Evolutionary conservation across 2,888 invertebrate genomes (phyloP).

Genomic region (Notocelia uddmanniana): DNA sequence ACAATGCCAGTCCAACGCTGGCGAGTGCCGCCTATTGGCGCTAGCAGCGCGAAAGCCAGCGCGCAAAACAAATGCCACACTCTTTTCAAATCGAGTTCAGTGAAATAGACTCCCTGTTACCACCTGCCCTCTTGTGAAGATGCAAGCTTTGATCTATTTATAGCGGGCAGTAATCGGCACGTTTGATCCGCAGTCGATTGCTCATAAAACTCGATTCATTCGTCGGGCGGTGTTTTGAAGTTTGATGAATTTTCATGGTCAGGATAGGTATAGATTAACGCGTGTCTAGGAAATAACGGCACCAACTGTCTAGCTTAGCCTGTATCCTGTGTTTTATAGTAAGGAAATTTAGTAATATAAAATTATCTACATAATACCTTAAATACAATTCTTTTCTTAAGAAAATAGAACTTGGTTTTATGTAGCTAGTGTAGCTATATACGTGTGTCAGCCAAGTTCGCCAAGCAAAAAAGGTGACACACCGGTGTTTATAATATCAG

Average conservation of each 20-base stretch:
- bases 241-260: conserved; percentile 9
- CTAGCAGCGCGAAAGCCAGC: too few relatives aligned
- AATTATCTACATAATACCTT: background rate
- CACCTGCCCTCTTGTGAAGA: conserved; percentile 22
- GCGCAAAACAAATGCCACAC: too few relatives aligned
- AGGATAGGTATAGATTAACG: conserved; percentile 7
- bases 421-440: too few relatives aligned
- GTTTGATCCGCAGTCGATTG: conserved; percentile 68
- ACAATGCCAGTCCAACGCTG: too few relatives aligned
- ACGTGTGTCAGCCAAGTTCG: too few relatives aligned
- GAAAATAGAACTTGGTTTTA: too few relatives aligned
- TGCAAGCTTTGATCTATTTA: conserved; percentile 67
- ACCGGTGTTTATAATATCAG: too few relatives aligned
- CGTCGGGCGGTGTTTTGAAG: conserved; percentile 47
- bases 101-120: conserved; percentile 13
- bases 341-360: background rate
- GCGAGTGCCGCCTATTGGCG: too few relatives aligned
- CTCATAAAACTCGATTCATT: conserved; percentile 46
- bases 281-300: background rate
- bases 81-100: background rate
- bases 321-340: background rate
- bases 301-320: background rate
- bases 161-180: conserved; percentile 63
- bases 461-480: too few relatives aligned
- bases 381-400: too few relatives aligned